Base-by-base conservation (phyloP, 2,797 vertebrate genomes). In the Falco novaeseelandiae region DNA sequence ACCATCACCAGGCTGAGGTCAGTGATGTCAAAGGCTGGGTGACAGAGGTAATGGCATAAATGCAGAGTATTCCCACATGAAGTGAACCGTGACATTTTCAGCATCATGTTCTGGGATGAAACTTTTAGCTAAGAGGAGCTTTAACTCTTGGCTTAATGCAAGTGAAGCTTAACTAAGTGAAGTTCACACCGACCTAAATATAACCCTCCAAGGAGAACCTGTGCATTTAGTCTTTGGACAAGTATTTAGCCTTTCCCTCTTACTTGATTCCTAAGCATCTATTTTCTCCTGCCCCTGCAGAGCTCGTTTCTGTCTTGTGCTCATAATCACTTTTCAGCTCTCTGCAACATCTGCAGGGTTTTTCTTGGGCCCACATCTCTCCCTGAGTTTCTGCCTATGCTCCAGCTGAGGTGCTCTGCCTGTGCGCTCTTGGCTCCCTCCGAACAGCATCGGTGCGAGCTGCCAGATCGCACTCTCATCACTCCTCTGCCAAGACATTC, bases 361-460 rank as follows among this genome's bases (percentile, higher is more conserved):
- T 78, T 92, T 34, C 61, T 62, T 18, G 36, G 44, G 52, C 65
- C n/a, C 62, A 32, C 9, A 38, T 61, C 58, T 89, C 63, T 40
- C 38, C 0, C 0, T 29, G 34, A 88, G 32, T 22, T 72, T 72
- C 55, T 74, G 40, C 16, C 65, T 0, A 0, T 52, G 67, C 9
- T 79, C 29, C 36, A 95, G 82, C 49, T 2, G 8, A 89, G 71
- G 46, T 81, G 63, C 51, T 84, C 30, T 94, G 90, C 71, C 70
- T 34, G 36, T 17, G 46, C 14, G 15, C 38, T 87, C 69, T 38
- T 66, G 61, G 46, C 40, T 89, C 25, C 9, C 32, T 58, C 17
- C 0, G 2, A 76, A 83, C 5, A 71, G 8, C 21, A n/a, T 40
- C 3, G 8, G 57, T 40, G 8, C 0, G 0, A 89, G n/a, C 65